Base-by-base conservation (phyloP, 2,888 invertebrate genomes). In the Craniophora ligustri region DNA sequence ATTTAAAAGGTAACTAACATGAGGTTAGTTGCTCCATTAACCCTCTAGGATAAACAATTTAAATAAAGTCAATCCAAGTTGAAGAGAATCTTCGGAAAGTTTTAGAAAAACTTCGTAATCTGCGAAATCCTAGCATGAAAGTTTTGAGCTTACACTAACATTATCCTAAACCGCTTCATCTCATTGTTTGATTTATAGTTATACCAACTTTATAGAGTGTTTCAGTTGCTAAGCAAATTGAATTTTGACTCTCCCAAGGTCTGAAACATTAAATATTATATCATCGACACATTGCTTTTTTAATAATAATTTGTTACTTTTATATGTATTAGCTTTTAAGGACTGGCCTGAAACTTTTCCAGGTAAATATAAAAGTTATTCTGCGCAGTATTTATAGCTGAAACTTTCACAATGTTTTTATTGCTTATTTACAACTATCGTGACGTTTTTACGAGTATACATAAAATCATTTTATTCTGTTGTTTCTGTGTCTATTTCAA, bases 121-220 rank as follows among this genome's bases (percentile, higher is more conserved):
- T 66, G 46, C 30, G 34, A 39, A 49, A 50, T 42, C 46, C 39
- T 13, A 35, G 38, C 19, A 42, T 26, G 35, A 67, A 63, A 64
- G 48, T 64, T 64, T 45, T 11, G 26, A 67, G 57, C 72, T 67
- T 60, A 64, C 36, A 41, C 64, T 54, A 60, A 56, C 60, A 75
- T 67, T 64, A 72, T 59, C 50, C 54, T 57, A 65, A 65, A 61
- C 50, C 60, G 49, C 53, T 72, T 75, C 59, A 67, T 74, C 57
- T 67, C 57, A 51, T 64, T 72, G 69, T 72, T 74, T 72, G 60
- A 75, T 67, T 72, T 68, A 62, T 63, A 62, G 56, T 62, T 67
- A n/a, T n/a, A 72, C 58, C 18, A 57, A 72, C 56, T 72, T 45
- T 39, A 61, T 36, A 35, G 40, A 49, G 34, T 44, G 44, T 55